These are phyloP conservation scores for Ennomos erosarius DNA, from an alignment of 2,888 invertebrate species.

Conservation along the genomic window DNA sequence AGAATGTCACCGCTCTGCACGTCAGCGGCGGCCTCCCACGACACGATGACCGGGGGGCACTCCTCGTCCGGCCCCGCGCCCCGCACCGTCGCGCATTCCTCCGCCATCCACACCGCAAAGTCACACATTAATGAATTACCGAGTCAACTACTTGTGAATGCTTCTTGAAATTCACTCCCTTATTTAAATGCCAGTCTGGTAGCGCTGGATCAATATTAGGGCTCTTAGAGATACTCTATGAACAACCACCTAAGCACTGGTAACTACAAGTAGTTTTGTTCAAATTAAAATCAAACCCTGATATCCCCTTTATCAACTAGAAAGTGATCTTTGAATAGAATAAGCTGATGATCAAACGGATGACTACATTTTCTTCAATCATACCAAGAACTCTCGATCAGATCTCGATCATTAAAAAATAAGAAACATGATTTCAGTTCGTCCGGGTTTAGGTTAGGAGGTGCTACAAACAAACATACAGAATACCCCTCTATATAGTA, in stretches of 20 bases:
- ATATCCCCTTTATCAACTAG: too few relatives aligned
- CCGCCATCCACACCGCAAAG: conserved; percentile 72
- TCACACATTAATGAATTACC: conserved; percentile 62
- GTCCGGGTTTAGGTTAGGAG: too few relatives aligned
- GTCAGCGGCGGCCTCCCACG: conserved; percentile 88
- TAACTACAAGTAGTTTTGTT: too few relatives aligned
- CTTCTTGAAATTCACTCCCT: conserved; percentile 49
- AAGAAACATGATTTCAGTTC: too few relatives aligned
- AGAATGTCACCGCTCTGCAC: conserved; percentile 90
- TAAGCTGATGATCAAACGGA: too few relatives aligned
- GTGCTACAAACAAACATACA: too few relatives aligned
- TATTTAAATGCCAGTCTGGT: conserved; percentile 36
- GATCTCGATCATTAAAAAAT: too few relatives aligned
- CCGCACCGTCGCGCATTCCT: conserved; percentile 66
- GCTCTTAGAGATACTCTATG: conserved; percentile 31
- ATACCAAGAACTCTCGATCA: too few relatives aligned
- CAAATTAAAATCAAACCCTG: too few relatives aligned
- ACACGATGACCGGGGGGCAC: conserved; percentile 85
- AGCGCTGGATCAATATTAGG: conserved; percentile 22
- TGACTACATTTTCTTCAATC: too few relatives aligned
- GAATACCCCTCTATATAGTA: too few relatives aligned
- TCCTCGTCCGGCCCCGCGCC: conserved; percentile 67
- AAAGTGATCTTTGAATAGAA: too few relatives aligned
- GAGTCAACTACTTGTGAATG: conserved; percentile 52
- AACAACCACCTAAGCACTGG: conserved; percentile 4